Percentiles rank a stretch among this genome's conserved stretches.
Conservation (phyloP, 2,888 invertebrate species). For the Uropetala carovei region DNA sequence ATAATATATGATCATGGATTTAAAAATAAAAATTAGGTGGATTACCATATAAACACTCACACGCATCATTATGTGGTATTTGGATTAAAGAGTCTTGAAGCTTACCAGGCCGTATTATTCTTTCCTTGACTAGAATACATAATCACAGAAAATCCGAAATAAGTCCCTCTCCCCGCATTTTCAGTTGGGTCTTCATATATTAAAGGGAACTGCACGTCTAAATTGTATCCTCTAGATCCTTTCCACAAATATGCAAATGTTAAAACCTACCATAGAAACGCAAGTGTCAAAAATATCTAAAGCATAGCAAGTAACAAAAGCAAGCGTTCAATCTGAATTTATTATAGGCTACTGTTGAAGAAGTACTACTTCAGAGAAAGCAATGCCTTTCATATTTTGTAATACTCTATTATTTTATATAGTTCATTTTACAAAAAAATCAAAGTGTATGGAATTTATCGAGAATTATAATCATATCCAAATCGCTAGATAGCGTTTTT, state of each 20-base stretch:
- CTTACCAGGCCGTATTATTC: neutral
- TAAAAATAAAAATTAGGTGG: neutral
- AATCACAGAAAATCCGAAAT: conserved; percentile 1
- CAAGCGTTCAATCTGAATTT: no score
- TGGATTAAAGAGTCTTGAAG: neutral
- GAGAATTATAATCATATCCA: no score
- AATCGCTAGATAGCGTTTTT: no score
- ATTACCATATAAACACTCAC: neutral
- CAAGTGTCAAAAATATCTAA: no score
- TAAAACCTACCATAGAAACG: neutral
- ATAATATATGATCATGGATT: neutral
- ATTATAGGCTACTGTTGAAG: no score
- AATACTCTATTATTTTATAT: no score
- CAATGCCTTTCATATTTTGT: no score
- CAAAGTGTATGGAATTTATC: no score
- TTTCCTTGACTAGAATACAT: neutral
- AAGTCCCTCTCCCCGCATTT: neutral
- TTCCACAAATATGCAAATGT: neutral
- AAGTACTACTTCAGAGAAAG: no score
- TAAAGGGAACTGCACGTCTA: neutral
- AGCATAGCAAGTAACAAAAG: no score
- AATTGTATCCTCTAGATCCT: neutral
- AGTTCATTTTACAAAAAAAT: no score
- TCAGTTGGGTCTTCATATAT: conserved; percentile 7
- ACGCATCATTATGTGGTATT: neutral